phyloP scores from a whole-genome alignment of 2,797 vertebrate genomes.

The Tapirus indicus region DNA sequence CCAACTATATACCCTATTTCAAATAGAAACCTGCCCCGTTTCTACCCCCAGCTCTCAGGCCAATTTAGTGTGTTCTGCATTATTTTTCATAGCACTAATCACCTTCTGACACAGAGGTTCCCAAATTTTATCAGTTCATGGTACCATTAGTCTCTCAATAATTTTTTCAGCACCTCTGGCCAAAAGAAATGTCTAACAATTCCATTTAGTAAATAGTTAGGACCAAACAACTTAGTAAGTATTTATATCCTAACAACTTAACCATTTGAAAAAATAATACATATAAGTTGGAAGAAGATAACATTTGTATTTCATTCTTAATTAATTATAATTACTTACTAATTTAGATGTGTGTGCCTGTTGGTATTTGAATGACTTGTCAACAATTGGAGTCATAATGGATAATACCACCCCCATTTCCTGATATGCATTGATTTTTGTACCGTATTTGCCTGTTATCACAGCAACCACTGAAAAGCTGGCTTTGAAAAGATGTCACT shows the following conservation, averaged over 20 bases:
- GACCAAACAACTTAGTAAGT: background rate
- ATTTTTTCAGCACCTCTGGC: background rate
- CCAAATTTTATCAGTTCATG: background rate
- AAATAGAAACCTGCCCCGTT: background rate
- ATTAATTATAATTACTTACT: background rate
- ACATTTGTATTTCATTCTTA: background rate
- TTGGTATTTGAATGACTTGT: background rate
- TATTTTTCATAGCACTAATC: background rate
- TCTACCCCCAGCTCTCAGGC: background rate
- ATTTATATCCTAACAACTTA: background rate
- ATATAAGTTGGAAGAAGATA: background rate
- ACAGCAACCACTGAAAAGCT: background rate
- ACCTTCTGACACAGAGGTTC: background rate
- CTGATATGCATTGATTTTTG: background rate
- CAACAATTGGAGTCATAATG: background rate
- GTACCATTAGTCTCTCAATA: background rate
- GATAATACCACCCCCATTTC: background rate
- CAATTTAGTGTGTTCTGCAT: background rate
- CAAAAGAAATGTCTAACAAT: constrained; percentile 11
- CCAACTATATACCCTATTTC: background rate
- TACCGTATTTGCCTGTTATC: background rate
- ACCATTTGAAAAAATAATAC: background rate
- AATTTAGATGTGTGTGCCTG: background rate
- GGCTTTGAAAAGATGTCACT: background rate
- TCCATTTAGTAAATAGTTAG: background rate